Conservation (phyloP, 2,888 invertebrate species). For the Polydrusus tereticollis region DNA sequence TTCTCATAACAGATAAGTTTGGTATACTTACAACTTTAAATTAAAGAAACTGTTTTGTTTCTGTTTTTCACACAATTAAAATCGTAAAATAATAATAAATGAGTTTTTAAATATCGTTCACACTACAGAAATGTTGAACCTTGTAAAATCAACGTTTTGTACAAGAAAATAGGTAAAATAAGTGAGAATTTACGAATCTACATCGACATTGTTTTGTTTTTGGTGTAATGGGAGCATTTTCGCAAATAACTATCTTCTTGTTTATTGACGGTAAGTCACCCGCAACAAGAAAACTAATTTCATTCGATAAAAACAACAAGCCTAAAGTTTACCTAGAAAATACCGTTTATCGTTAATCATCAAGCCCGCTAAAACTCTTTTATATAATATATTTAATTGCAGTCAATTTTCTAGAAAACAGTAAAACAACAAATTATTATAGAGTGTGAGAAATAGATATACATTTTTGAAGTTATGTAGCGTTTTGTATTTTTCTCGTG, state of each 20-base stretch:
- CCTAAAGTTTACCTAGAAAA: not conserved
- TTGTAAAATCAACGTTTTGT: constrained; percentile 37
- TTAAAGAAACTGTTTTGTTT: constrained; percentile 4
- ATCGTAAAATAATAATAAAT: constrained; percentile 20
- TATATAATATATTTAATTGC: constrained; percentile 15
- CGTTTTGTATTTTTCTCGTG: not conserved
- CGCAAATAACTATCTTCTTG: not conserved
- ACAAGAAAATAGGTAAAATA: constrained; percentile 31
- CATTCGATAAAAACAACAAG: no score
- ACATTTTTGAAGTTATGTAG: constrained; percentile 7
- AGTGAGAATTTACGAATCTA: constrained; percentile 38
- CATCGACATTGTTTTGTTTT: constrained; percentile 5
- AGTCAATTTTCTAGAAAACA: constrained; percentile 37
- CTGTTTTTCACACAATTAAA: constrained; percentile 14
- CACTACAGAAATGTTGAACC: constrained; percentile 32
- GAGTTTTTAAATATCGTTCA: constrained; percentile 32
- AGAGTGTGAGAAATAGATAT: constrained; percentile 31
- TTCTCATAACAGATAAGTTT: not conserved
- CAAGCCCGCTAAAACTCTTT: not conserved
- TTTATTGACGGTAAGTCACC: no score
- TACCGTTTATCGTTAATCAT: not conserved
- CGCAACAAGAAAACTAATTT: no score
- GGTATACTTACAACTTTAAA: no score
- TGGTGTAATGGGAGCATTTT: constrained; percentile 4
- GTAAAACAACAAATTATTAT: constrained; percentile 6